Percentiles rank a stretch among this genome's conserved stretches.
phyloP scores from a whole-genome alignment of 2,888 invertebrate species.

The Rugalucina vietnamica region DNA sequence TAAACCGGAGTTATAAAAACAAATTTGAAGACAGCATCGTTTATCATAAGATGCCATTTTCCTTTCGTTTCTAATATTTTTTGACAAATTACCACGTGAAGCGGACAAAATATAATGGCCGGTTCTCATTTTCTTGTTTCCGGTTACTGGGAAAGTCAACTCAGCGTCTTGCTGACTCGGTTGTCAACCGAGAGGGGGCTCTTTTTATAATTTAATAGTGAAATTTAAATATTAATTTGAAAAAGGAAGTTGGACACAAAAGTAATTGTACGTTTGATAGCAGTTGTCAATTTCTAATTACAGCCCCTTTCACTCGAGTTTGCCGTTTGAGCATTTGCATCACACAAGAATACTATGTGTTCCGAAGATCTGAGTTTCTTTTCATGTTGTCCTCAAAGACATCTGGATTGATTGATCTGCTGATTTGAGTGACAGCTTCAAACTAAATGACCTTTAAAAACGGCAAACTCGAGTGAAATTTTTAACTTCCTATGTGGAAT shows the following conservation, averaged over 20 bases:
- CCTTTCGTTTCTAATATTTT: background rate
- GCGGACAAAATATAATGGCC: background rate
- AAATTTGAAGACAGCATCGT: background rate
- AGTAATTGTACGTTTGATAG: background rate
- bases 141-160: background rate
- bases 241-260: background rate
- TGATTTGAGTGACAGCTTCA: too few relatives aligned
- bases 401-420: too few relatives aligned
- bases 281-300: background rate
- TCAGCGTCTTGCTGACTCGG: background rate
- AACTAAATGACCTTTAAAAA: too few relatives aligned
- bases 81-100: background rate
- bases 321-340: too few relatives aligned
- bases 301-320: too few relatives aligned
- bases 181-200: background rate
- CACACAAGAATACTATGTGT: too few relatives aligned
- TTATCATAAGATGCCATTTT: background rate
- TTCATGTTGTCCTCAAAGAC: too few relatives aligned
- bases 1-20: background rate
- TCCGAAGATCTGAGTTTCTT: too few relatives aligned
- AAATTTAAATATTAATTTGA: background rate
- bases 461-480: too few relatives aligned
- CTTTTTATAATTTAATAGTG: background rate
- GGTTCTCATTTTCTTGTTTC: constrained; percentile 9
- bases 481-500: too few relatives aligned